Evolutionary conservation across 2,797 vertebrate species (phyloP), one percentile per base, ranked within the genome.

Genomic region (Lepilemur septentrionalis): DNA sequence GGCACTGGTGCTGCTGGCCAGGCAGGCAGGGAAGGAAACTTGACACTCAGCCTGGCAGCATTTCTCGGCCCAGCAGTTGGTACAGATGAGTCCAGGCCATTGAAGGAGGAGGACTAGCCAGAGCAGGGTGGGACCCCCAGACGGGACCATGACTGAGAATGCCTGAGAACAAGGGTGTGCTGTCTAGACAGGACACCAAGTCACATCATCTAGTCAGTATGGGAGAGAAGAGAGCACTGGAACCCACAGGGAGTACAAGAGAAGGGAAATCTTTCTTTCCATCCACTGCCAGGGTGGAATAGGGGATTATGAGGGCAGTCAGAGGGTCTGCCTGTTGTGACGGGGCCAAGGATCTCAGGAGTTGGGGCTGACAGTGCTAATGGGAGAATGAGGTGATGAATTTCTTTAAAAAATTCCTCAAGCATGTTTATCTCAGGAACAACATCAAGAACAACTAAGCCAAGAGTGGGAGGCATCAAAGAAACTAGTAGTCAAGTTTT

Each of bases 41-140:
- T 48, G 61, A 48, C 4, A 32, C 28, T 59, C n/a, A 32, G 32
- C 25, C 15, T 20, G 6, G 32, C 6, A 38, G 30, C 9, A 10
- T 3, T 52, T 12, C 5, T 65, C 2, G 50, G 7, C 32, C 14
- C 22, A 13, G 20, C 82, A 3, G 5, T 69, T 23, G 25, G 35
- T 15, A 5, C 11, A 8, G 3, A 30, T 80, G 41, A 23, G 14
- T 75, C 48, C 17, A 73, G 25, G 14, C 35, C 67, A 25, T 43
- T 63, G 17, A 32, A 52, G 1, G 4, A 15, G 18, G 30, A 73
- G 30, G 5, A 18, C n/a, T 30, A 61, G 17, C 48, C 72, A 80
- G 35, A 30, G 15, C 11, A 50, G 17, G 0, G 20, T 4, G 8
- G 28, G 22, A 7, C 2, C 14, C 18, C 22, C 5, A 35, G 17